These are phyloP conservation scores for Morone saxatilis DNA, from an alignment of 2,113 vertebrate genomes.

Conservation along the genomic window DNA sequence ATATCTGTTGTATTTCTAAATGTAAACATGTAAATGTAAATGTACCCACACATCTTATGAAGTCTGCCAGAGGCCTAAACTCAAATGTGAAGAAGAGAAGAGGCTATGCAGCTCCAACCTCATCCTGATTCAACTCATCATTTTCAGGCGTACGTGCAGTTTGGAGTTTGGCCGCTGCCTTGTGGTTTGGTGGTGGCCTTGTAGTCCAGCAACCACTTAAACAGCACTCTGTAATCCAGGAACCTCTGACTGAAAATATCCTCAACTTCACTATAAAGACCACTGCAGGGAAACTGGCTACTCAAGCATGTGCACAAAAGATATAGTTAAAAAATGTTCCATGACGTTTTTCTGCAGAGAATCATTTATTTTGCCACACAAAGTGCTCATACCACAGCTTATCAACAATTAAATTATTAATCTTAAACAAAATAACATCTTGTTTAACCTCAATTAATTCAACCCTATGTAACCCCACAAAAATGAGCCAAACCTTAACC, in stretches of 20 bases:
- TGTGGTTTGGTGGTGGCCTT: conserved; percentile 21
- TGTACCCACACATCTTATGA: too few species aligned
- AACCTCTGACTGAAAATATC: conserved; percentile 32
- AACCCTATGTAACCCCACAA: too few species aligned
- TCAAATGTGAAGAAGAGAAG: neutral
- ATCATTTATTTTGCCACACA: neutral
- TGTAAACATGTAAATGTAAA: too few species aligned
- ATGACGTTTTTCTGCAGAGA: neutral
- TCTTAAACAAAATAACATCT: too few species aligned
- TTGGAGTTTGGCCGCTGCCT: conserved; percentile 1
- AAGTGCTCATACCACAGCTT: neutral
- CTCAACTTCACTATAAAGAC: neutral
- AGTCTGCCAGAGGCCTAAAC: neutral
- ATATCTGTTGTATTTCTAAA: neutral
- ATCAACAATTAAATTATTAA: neutral
- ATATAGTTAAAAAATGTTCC: neutral
- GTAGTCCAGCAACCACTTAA: conserved; percentile 11
- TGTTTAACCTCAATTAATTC: too few species aligned
- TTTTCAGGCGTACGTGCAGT: conserved; percentile 17
- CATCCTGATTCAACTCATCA: neutral
- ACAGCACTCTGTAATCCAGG: conserved; percentile 39
- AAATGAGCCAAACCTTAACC: too few species aligned
- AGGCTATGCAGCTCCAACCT: neutral
- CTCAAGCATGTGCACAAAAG: neutral
- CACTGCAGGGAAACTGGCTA: neutral